Evolutionary conservation across 35 echinoderm and acorn worm genomes (phyloP).

Genomic region (Apostichopus californicus): DNA sequence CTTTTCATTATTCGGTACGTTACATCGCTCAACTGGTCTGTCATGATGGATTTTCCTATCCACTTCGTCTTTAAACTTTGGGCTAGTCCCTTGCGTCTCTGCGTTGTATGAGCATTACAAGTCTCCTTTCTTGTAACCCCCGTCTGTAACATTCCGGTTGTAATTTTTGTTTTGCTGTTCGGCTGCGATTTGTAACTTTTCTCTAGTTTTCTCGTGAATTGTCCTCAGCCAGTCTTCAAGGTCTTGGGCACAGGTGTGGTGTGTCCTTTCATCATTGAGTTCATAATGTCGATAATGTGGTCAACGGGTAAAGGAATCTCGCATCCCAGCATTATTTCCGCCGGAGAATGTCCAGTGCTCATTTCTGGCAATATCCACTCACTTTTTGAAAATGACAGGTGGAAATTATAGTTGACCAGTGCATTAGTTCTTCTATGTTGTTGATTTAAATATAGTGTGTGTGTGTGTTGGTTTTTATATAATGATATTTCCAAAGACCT

Average conservation of each 20-base stretch:
- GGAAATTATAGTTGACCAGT: too few relatives aligned
- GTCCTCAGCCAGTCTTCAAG: background rate
- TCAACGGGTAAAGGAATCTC: background rate
- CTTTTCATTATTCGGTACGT: background rate
- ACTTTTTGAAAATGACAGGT: too few relatives aligned
- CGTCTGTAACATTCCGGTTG: background rate
- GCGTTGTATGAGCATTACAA: conserved; percentile 39
- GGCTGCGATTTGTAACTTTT: too few relatives aligned
- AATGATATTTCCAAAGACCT: too few relatives aligned
- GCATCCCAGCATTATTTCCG: too few relatives aligned
- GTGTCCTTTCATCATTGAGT: background rate
- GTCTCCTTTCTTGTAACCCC: background rate
- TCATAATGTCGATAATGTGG: background rate
- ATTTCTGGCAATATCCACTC: too few relatives aligned
- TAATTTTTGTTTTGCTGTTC: too few relatives aligned
- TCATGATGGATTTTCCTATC: background rate
- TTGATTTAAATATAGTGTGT: too few relatives aligned
- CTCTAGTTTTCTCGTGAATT: background rate
- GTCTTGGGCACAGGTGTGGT: background rate
- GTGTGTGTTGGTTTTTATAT: too few relatives aligned
- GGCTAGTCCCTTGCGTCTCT: conserved; percentile 11
- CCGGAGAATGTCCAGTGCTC: too few relatives aligned
- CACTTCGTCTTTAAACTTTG: conserved; percentile 19
- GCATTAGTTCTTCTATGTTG: too few relatives aligned
- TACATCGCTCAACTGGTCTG: background rate